Base-by-base conservation (phyloP, 2,113 vertebrate species). In the Silurus glanis region DNA sequence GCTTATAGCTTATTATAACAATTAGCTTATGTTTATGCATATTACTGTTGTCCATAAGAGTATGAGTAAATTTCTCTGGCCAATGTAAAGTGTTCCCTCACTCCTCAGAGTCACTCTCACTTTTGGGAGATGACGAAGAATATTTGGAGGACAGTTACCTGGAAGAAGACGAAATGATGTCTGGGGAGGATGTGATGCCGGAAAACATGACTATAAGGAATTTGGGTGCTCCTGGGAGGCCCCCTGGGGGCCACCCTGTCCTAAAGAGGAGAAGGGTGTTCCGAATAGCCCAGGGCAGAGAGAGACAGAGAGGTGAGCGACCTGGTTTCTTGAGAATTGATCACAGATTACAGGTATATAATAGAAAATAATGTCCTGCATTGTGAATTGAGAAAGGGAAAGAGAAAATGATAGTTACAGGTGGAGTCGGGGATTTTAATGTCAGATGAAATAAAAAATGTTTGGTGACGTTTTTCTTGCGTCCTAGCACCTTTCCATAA, bases 231-330 rank as follows among this genome's bases (percentile, higher is more conserved):
- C 0, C 95, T 91, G 45, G 93, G 90, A 88, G 94, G 90, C 88
- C 92, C 94, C 72, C 92, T 94, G 90, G 95, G 93, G 88, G 94
- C 92, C 94, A 93, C 88, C 89, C 93, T 72, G 86, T 89, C 0
- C 71, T 94, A 0, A 95, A 95, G 82, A 94, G 95, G 81, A 91
- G 95, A 86, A 92, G 95, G 59, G 90, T 96, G 5, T 94, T 96
- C n/a, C 92, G 93, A 89, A 94, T 95, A 51, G 93, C 95, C 53
- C 94, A 93, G 85, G 92, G 93, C 12, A 91, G 95, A 80, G 97
- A 97, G 90, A 92, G 97, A 49, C 96, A 97, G 88, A 94, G 97
- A 92, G 96, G 97, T 97, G 89, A 93, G 91, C 19, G 0, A n/a
- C 28, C 8, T 28, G 71, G 28, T 71, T 47, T 19, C 74, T 25